Evolutionary conservation across 64 coral and sea anemone species (phyloP), one percentile per base, ranked within the genome.

Genomic region (Porites australiensis): DNA sequence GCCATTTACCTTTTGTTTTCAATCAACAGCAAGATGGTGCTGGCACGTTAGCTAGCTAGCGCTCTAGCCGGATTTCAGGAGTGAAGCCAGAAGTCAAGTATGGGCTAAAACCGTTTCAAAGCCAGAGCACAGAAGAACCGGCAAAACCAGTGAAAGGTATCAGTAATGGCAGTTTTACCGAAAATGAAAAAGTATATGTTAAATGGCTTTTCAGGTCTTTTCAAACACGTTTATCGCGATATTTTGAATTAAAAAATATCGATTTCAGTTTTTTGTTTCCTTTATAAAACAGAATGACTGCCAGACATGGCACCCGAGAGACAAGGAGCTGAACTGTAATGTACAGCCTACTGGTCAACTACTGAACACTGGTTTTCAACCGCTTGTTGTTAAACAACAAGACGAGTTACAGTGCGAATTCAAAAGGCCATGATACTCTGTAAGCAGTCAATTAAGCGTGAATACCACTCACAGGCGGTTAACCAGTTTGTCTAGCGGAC

Each of bases 361-460:
- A 50, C 18, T 19, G 73, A 68, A 84, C 21, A 64, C 1, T 23
- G 8, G 16, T 52, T 18, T 67, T 84, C 61, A 23, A 68, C 20
- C 50, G 61, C 13, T 66, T 64, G 59, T 83, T 50, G 80, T 66
- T 47, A 67, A 68, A 84, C 45, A 68, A 84, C 63, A 65, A 69
- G 62, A 68, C 13, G 19, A 51, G n/a, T 11, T 11, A 52, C 63
- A 12, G 81, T 4, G 46, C 50, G 81, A 84, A 84, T 68, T 51
- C 62, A 84, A 84, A 64, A 68, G 15, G 63, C 62, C 47, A 52
- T 68, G 81, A 52, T 18, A 69, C 16, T 27, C 69, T 68, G 7
- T 84, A 51, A 50, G 62, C 58, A 48, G 45, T 47, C 63, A 84
- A 51, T 63, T 50, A 16, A 65, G 81, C 81, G 62, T 69, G 9